Evolutionary conservation across 2,888 invertebrate species (phyloP), one percentile per base, ranked within the genome.

Genomic region (Eristalis pertinax): DNA sequence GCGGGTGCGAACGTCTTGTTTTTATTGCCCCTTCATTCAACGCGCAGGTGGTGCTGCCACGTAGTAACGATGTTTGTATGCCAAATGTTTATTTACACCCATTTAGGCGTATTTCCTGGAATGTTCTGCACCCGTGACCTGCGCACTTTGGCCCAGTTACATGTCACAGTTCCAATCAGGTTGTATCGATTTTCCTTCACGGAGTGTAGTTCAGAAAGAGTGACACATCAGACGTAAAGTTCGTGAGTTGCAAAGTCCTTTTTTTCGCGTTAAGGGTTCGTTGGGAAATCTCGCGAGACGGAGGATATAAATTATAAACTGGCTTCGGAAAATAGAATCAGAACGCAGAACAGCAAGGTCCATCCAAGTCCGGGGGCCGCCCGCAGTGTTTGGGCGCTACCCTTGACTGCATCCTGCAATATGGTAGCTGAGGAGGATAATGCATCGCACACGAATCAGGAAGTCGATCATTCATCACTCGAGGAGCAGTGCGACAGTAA

Each of bases 311-410:
- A 72, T 91, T 92, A 91, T 91, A 93, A 91, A 91, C 92, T 93
- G 93, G 93, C 93, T 90, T 90, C 90, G 80, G 91, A 91, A 89
- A 93, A 92, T 91, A 91, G 91, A 91, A 91, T 91, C 92, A 92
- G 91, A 90, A 92, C 93, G 91, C 92, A 92, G 91, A 92, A 92
- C 90, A 92, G 92, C 89, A 94, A 95, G 94, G 96, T 96, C 94
- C 96, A 96, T 93, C 96, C 97, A 89, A 97, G 97, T 93, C 97
- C 97, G 94, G 97, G 97, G 95, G 96, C 96, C 93, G 97, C 97
- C 94, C 96, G 96, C 93, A 97, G 96, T 93, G 97, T 97, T 92
- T 97, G 97, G 97, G 97, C 97, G 93, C 94, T 97, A 94, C 96
- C 96, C 94, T 95, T 95, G 94, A 96, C 95, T 94, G 95, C 95